Conservation (phyloP, 2,888 invertebrate genomes). For the Chaetogeoica ovagalla region DNA sequence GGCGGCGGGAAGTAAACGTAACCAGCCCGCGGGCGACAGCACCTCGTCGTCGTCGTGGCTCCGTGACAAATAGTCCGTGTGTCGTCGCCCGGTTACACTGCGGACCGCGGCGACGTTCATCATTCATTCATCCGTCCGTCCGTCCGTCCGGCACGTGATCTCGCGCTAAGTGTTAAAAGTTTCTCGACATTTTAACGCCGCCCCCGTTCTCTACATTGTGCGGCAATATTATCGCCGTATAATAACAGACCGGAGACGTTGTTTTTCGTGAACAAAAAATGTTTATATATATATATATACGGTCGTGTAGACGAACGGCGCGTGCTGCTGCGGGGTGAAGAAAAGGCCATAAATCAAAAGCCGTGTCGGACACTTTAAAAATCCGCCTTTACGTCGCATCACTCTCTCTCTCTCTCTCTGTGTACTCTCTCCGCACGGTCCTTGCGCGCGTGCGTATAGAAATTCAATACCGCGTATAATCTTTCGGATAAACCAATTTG, state of each 20-base stretch:
- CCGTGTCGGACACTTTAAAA: slow-evolving; percentile 32
- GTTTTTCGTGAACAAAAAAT: no score
- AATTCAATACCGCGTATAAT: background rate
- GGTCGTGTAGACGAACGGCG: no score
- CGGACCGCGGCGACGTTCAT: slow-evolving; percentile 41
- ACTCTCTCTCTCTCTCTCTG: no score
- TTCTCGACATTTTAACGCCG: background rate
- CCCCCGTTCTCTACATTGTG: background rate
- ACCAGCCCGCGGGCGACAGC: background rate
- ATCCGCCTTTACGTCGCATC: no score
- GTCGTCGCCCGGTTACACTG: background rate
- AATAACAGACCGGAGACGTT: no score
- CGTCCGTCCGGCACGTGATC: slow-evolving; percentile 42
- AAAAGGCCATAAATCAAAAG: slow-evolving; percentile 47
- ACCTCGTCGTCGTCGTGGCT: background rate
- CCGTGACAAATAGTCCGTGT: slow-evolving; percentile 49
- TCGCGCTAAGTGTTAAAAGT: slow-evolving; percentile 48
- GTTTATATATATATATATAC: no score
- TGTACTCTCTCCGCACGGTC: no score
- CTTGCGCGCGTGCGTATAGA: no score
- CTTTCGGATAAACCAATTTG: slow-evolving; percentile 37
- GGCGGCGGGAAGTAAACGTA: no score
- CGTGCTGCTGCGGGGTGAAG: no score
- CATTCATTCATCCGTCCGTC: slow-evolving; percentile 44
- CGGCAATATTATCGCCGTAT: no score